Evolutionary conservation across 2,113 vertebrate genomes (phyloP).

Genomic region (Strix uralensis): DNA sequence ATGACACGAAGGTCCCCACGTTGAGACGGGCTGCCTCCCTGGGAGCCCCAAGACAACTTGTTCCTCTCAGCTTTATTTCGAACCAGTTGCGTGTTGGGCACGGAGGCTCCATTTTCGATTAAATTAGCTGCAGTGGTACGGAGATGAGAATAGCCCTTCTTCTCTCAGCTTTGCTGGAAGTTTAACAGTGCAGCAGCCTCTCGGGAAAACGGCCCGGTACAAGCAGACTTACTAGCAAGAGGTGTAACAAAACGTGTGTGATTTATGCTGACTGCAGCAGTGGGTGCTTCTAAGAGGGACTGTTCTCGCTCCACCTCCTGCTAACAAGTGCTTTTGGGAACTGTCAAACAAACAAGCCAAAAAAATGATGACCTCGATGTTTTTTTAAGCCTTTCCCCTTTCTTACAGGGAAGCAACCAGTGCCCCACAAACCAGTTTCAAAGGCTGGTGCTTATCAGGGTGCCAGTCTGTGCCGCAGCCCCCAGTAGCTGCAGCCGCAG

Average conservation of each 20-base stretch:
- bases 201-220: neutral
- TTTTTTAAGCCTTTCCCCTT: neutral
- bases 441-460: neutral
- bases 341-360: conserved; percentile 17
- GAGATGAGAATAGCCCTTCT: neutral
- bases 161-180: neutral
- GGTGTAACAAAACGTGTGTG: neutral
- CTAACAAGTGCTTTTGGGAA: neutral
- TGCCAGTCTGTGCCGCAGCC: neutral
- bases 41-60: neutral
- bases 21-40: neutral
- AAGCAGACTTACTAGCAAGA: neutral
- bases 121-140: neutral
- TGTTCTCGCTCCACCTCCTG: neutral
- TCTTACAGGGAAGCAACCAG: neutral
- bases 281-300: neutral
- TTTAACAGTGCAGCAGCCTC: neutral
- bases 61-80: neutral
- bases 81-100: rapidly evolving
- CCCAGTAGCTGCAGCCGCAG: neutral
- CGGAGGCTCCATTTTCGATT: neutral
- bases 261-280: conserved; percentile 17
- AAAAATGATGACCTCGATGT: neutral
- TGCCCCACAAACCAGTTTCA: neutral
- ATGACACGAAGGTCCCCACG: rapidly evolving